phyloP scores from a whole-genome alignment of 2,113 vertebrate species.

The Oryzias melastigma region DNA sequence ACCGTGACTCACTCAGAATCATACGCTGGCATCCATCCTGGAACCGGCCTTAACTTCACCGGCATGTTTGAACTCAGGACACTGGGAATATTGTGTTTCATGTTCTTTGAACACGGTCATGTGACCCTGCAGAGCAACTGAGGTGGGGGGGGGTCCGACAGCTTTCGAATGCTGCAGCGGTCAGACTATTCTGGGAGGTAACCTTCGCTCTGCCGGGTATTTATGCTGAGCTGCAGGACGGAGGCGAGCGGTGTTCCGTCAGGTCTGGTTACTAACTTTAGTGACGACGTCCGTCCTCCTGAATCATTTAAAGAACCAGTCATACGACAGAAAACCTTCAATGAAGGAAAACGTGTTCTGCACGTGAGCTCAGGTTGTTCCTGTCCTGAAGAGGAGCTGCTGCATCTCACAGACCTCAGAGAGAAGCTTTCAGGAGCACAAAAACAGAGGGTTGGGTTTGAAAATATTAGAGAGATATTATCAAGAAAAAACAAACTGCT shows the following conservation, averaged over 20 bases:
- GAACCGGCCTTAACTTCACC: background rate
- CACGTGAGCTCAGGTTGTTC: too few relatives aligned
- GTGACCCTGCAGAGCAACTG: background rate
- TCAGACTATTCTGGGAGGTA: constrained; percentile 67
- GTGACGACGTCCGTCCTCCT: background rate
- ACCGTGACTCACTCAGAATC: too few relatives aligned
- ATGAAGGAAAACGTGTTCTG: too few relatives aligned
- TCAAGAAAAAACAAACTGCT: too few relatives aligned
- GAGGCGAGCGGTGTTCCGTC: background rate
- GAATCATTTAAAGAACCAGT: constrained; percentile 9
- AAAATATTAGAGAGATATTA: too few relatives aligned
- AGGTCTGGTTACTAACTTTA: background rate
- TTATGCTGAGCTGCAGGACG: constrained; percentile 17
- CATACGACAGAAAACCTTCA: too few relatives aligned
- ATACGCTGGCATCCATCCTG: background rate
- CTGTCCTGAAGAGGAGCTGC: too few relatives aligned
- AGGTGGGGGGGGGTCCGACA: background rate
- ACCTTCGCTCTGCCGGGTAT: constrained; percentile 51
- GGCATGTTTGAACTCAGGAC: background rate
- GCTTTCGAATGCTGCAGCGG: constrained; percentile 52
- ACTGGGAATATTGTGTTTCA: background rate
- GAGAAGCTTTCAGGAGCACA: too few relatives aligned
- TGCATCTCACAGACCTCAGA: too few relatives aligned
- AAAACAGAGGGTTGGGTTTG: too few relatives aligned
- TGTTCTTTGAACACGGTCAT: background rate